phyloP scores from a whole-genome alignment of 2,113 vertebrate species.

The Stigmatopora nigra region DNA sequence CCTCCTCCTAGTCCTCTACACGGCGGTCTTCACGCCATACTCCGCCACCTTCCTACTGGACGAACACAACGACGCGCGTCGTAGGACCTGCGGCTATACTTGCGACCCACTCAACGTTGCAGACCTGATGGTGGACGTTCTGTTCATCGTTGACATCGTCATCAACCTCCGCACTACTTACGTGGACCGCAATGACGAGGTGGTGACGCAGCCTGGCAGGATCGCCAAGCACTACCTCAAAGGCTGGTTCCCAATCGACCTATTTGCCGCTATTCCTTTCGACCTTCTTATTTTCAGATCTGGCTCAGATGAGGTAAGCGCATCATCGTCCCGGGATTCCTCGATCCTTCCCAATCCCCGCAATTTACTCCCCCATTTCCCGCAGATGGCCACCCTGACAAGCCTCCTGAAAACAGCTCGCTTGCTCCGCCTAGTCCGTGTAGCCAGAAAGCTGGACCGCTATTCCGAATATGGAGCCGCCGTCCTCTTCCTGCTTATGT shows the following conservation, averaged over 20 bases:
- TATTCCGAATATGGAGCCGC: slow-evolving; percentile 88
- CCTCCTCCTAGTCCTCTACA: slow-evolving; percentile 92
- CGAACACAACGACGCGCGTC: slow-evolving; percentile 76
- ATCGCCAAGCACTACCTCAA: slow-evolving; percentile 93
- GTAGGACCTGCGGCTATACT: slow-evolving; percentile 77
- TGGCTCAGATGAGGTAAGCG: slow-evolving; percentile 85
- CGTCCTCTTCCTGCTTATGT: slow-evolving; percentile 89
- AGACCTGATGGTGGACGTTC: slow-evolving; percentile 89
- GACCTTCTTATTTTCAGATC: slow-evolving; percentile 91
- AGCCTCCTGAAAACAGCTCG: slow-evolving; percentile 90
- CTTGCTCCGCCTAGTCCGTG: slow-evolving; percentile 83
- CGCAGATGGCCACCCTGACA: slow-evolving; percentile 75
- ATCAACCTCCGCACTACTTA: slow-evolving; percentile 97
- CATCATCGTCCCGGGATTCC: neutral
- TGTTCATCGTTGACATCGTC: slow-evolving; percentile 91
- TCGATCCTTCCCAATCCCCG: neutral
- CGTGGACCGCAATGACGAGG: slow-evolving; percentile 85
- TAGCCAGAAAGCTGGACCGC: slow-evolving; percentile 85
- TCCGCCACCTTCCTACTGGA: slow-evolving; percentile 88
- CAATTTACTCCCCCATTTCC: neutral
- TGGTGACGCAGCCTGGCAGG: slow-evolving; percentile 81
- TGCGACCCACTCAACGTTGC: slow-evolving; percentile 86
- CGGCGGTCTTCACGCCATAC: slow-evolving; percentile 89
- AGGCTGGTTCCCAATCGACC: slow-evolving; percentile 94
- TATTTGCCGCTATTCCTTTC: slow-evolving; percentile 91